Conservation (phyloP, 2,113 vertebrate genomes). For the Leucopternis melanops region DNA sequence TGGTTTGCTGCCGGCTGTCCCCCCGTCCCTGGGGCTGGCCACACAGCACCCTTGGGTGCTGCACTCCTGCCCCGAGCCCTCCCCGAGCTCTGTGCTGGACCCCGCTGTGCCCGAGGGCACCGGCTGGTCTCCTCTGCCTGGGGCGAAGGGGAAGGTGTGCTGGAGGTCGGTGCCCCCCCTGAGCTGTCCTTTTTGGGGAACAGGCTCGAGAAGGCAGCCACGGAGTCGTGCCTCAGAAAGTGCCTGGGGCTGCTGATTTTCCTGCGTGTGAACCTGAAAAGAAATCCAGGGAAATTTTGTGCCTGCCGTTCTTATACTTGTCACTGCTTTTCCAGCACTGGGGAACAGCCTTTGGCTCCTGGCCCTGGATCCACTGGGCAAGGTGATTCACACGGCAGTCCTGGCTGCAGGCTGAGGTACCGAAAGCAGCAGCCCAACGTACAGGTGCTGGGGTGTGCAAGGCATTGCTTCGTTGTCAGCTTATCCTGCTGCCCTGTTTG, state of each 20-base stretch:
- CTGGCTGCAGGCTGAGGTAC: background rate
- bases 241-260: background rate
- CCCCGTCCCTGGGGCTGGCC: background rate
- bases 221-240: background rate
- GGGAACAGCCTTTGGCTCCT: background rate
- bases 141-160: background rate
- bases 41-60: background rate
- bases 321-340: background rate
- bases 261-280: background rate
- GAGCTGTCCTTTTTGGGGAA: fast-evolving
- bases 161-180: fast-evolving
- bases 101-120: background rate
- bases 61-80: background rate
- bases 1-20: background rate
- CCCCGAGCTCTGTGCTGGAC: background rate
- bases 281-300: background rate
- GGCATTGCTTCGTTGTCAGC: background rate
- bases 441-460: background rate
- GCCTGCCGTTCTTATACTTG: background rate
- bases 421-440: fast-evolving
- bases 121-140: fast-evolving
- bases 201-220: background rate
- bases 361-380: background rate
- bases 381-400: background rate
- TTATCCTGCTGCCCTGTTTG: background rate